A percentile compares a stretch with the other conserved stretches of the same genome.
Evolutionary conservation across 2,888 invertebrate genomes (phyloP).

Genomic region (Entomobrya multifasciata): DNA sequence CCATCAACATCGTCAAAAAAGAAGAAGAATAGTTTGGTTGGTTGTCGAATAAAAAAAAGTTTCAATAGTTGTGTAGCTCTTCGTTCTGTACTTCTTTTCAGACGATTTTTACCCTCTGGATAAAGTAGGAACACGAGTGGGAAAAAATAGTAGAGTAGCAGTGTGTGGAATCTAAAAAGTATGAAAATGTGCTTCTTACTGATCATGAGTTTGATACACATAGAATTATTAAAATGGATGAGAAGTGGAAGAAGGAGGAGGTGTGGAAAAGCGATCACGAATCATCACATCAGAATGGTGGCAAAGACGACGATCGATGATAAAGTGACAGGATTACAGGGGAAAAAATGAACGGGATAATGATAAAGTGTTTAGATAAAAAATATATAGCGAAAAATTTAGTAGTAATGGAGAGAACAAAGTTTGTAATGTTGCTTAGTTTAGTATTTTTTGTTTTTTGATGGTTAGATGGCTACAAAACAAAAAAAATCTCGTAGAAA

Average conservation of each 20-base stretch:
- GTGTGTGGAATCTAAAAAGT: neutral
- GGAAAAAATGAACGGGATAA: conserved; percentile 1
- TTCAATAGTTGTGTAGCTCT: conserved; percentile 27
- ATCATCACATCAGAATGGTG: neutral
- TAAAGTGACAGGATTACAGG: conserved; percentile 32
- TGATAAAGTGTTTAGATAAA: conserved; percentile 10
- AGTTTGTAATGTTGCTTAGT: conserved; percentile 30
- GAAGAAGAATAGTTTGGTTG: conserved; percentile 1
- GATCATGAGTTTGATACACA: neutral
- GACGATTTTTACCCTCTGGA: conserved; percentile 19
- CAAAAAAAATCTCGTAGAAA: neutral
- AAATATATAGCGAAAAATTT: neutral
- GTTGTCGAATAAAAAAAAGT: conserved; percentile 17
- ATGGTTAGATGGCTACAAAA: neutral
- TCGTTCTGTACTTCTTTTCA: neutral
- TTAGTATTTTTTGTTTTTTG: neutral
- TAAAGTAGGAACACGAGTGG: neutral
- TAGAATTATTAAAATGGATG: conserved; percentile 32
- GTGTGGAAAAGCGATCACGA: neutral
- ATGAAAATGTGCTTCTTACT: too few species aligned
- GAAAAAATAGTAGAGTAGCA: neutral
- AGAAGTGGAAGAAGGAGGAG: neutral
- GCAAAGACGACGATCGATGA: conserved; percentile 23
- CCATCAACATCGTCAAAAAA: neutral
- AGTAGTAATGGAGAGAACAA: conserved; percentile 12